phyloP scores from a whole-genome alignment of 2,113 vertebrate species.

The Trichomycterus rosablanca region DNA sequence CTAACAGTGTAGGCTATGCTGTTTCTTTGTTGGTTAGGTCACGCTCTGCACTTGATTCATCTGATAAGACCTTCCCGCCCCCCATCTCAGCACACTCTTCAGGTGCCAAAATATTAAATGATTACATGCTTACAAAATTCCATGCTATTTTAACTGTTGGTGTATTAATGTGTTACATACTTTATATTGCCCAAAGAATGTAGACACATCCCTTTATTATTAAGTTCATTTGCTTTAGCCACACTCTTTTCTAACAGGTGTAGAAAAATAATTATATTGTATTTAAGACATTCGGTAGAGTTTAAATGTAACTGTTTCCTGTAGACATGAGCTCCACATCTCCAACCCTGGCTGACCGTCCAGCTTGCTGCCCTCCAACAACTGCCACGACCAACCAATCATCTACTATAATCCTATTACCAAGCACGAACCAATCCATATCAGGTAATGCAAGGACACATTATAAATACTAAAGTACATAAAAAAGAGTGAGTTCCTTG shows the following conservation, averaged over 20 bases:
- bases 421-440: constrained; percentile 65
- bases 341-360: constrained; percentile 31
- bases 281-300: neutral
- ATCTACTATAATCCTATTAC: constrained; percentile 49
- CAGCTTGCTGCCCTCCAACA: constrained; percentile 65
- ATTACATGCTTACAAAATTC: neutral
- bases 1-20: neutral
- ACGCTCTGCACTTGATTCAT: constrained; percentile 60
- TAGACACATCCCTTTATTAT: too few relatives aligned
- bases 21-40: constrained; percentile 55
- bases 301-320: constrained; percentile 3
- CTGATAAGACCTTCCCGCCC: constrained; percentile 50
- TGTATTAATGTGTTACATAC: neutral
- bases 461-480: neutral
- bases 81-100: constrained; percentile 47
- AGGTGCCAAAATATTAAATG: constrained; percentile 48
- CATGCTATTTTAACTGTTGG: too few relatives aligned
- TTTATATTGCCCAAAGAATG: too few relatives aligned
- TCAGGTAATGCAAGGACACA: constrained; percentile 66
- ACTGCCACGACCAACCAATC: constrained; percentile 64
- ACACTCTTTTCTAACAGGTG: too few relatives aligned
- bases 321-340: constrained; percentile 29
- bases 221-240: too few relatives aligned
- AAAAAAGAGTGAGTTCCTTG: constrained; percentile 10
- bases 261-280: too few relatives aligned